Evolutionary conservation across 2,888 invertebrate species (phyloP).

Genomic region (Periphyllus acericola): DNA sequence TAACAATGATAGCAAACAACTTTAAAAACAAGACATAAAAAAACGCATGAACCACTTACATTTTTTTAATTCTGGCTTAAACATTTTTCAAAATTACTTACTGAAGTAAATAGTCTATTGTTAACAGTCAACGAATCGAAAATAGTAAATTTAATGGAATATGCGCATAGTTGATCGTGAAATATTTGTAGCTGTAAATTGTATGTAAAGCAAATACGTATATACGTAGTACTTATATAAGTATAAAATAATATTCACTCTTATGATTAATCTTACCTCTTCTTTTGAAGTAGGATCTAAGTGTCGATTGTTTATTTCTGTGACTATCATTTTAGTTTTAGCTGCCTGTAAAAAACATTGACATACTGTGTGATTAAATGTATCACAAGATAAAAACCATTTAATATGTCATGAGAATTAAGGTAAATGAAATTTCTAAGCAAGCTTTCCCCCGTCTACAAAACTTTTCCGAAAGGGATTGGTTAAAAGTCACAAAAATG

Average conservation of each 20-base stretch:
- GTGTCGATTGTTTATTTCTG: slow-evolving; percentile 62
- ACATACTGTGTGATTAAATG: no score
- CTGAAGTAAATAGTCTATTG: slow-evolving; percentile 66
- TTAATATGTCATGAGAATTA: no score
- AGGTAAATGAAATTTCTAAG: no score
- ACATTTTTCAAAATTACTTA: no score
- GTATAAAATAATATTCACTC: neutral
- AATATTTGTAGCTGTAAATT: slow-evolving; percentile 65
- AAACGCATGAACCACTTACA: neutral
- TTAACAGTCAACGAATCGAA: slow-evolving; percentile 66
- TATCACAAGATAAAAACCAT: no score
- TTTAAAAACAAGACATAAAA: neutral
- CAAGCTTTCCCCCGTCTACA: no score
- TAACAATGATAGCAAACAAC: neutral
- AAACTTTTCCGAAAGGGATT: no score
- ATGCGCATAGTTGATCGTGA: slow-evolving; percentile 65
- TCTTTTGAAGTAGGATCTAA: slow-evolving; percentile 62
- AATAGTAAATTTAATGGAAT: slow-evolving; percentile 66
- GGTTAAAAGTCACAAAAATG: no score
- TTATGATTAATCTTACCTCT: slow-evolving; percentile 59
- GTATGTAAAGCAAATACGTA: slow-evolving; percentile 47
- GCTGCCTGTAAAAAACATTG: slow-evolving; percentile 40
- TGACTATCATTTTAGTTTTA: slow-evolving; percentile 62
- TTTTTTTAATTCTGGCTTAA: no score
- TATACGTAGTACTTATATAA: neutral